Evolutionary conservation across 1,140 invertebrate species (phyloP), one percentile per base, ranked within the genome.

Genomic region (Psix sp.): DNA sequence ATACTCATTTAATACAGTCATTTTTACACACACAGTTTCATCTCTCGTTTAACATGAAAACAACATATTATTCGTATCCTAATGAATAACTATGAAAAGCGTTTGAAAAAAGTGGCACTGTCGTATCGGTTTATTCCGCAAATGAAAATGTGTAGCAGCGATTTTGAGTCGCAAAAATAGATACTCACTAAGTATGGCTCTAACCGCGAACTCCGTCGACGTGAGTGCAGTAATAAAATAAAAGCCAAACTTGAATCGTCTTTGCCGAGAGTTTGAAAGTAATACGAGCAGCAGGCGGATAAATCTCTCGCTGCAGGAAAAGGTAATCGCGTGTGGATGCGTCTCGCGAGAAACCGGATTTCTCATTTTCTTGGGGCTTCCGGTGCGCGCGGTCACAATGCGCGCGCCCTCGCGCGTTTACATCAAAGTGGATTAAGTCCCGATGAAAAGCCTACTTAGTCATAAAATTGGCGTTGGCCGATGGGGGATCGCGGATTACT

Each of bases 401-500:
- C 40, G 43, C 36, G 43, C 67, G 24, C 36, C 49, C 36, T 54
- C 60, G 65, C 43, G 62, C n/a, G n/a, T 74, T 78, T 76, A 67
- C 77, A 73, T 79, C 76, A 78, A 80, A 82, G 76, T 80, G 80
- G 79, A 80, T 82, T 82, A 80, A 60, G 59, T 56, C 52, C 49
- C 11, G 43, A 10, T 77, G 65, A 74, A 77, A 77, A 62, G 56
- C 60, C 75, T 74, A 67, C 70, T 79, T 74, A 72, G 49, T n/a
- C 51, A 36, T 71, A 35, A 77, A 74, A 74, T 77, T 76, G 79
- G 42, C 68, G 56, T 39, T 68, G 43, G 59, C 48, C 54, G 49
- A 29, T 72, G 49, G 77, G 80, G 71, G 77, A 82, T 82, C 78
- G 77, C 78, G 73, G 80, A 83, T 82, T 82, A 83, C 43, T 76